Conservation (phyloP, 2,888 invertebrate genomes). For the Phyllotreta striolata region DNA sequence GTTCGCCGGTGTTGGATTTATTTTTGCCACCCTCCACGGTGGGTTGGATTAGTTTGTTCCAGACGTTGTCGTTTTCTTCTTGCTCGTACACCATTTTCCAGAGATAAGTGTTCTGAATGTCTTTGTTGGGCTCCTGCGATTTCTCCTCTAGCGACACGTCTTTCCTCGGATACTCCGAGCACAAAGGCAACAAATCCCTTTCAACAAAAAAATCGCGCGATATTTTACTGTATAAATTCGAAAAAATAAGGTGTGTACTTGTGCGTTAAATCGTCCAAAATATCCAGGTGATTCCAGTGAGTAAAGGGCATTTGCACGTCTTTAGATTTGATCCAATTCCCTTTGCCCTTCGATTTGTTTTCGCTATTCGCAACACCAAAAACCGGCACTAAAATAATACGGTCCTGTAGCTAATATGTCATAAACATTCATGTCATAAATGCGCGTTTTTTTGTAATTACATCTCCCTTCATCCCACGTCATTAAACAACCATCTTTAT, state of each 20-base stretch:
- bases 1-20: slow-evolving; percentile 26
- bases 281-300: slow-evolving; percentile 46
- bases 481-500: no score
- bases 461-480: no score
- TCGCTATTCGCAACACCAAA: background rate
- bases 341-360: background rate
- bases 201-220: slow-evolving; percentile 12
- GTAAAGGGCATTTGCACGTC: slow-evolving; percentile 34
- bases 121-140: slow-evolving; percentile 17
- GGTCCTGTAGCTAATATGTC: no score
- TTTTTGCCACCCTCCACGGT: slow-evolving; percentile 29
- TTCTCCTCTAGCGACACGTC: slow-evolving; percentile 29
- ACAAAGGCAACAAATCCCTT: slow-evolving; percentile 50
- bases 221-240: background rate
- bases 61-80: slow-evolving; percentile 38
- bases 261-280: slow-evolving; percentile 51
- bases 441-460: no score
- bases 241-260: slow-evolving; percentile 30
- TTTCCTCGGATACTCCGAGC: slow-evolving; percentile 51
- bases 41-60: slow-evolving; percentile 47
- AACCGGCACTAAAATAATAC: background rate
- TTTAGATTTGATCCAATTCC: slow-evolving; percentile 42
- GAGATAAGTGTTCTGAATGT: slow-evolving; percentile 44
- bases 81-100: slow-evolving; percentile 46
- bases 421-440: no score